Conservation (phyloP, 2,797 vertebrate species). For the Xiphophorus birchmanni region DNA sequence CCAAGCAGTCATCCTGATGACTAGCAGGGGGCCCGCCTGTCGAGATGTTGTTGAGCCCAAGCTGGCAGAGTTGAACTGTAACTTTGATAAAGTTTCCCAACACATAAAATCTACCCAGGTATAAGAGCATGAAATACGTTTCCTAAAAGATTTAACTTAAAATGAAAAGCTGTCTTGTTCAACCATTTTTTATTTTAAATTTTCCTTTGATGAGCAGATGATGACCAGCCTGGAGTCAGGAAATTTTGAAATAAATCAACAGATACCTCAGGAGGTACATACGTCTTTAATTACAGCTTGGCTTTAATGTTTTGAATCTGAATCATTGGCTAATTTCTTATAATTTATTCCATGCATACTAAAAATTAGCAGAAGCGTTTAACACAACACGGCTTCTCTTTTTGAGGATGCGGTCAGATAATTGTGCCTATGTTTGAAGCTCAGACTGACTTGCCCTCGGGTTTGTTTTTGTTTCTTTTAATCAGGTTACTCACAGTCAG, state of each 20-base stretch:
- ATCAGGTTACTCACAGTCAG: conserved; percentile 54
- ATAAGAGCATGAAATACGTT: not conserved
- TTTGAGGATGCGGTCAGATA: conserved; percentile 12
- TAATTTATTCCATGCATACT: not conserved
- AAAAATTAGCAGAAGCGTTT: not conserved
- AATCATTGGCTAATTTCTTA: not conserved
- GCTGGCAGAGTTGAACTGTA: conserved; percentile 90
- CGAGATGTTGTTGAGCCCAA: conserved; percentile 94
- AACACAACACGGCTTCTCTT: not conserved
- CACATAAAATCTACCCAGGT: conserved; percentile 89
- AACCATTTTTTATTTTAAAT: conserved; percentile 14
- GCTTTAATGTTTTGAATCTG: not conserved
- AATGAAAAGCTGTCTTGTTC: not conserved
- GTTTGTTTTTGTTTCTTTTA: conserved; percentile 27
- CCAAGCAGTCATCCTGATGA: conserved; percentile 91
- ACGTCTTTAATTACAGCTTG: not conserved
- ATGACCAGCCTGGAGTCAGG: conserved; percentile 79
- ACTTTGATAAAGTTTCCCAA: conserved; percentile 95
- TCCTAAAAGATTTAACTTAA: not conserved
- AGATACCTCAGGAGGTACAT: conserved; percentile 53
- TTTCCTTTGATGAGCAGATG: conserved; percentile 73
- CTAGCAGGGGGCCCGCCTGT: conserved; percentile 86
- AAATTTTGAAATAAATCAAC: conserved; percentile 59
- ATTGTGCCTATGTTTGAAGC: not conserved
- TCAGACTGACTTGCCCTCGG: conserved; percentile 7